Evolutionary conservation across 2,888 invertebrate species (phyloP).

Genomic region (Rhagonycha fulva): DNA sequence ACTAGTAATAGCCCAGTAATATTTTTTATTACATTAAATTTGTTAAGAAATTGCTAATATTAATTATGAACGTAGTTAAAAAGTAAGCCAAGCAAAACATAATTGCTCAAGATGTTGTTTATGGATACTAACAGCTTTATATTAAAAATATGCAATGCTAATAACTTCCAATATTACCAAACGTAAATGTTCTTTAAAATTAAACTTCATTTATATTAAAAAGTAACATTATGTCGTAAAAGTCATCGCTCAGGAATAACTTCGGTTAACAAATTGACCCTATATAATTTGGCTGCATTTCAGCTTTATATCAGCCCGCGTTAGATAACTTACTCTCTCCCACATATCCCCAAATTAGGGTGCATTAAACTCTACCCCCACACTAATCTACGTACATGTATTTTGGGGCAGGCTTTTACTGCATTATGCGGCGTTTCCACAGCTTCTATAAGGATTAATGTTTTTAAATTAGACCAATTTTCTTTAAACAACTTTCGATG

Average conservation of each 20-base stretch:
- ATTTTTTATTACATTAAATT: not conserved
- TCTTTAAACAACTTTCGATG: conserved; percentile 12
- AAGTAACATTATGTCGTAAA: not conserved
- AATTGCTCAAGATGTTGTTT: not conserved
- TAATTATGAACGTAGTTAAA: not conserved
- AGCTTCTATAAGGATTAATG: conserved; percentile 26
- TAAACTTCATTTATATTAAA: not conserved
- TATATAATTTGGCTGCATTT: conserved; percentile 20
- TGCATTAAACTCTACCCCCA: conserved; percentile 20
- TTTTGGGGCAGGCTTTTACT: conserved; percentile 24
- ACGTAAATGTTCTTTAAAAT: not conserved
- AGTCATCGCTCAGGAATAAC: not conserved
- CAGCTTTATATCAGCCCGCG: conserved; percentile 16
- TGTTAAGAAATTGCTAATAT: not conserved
- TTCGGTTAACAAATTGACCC: conserved; percentile 23
- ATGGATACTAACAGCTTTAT: not conserved
- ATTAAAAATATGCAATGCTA: not conserved
- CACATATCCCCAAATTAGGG: conserved; percentile 23
- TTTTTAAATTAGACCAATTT: conserved; percentile 22
- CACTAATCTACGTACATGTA: conserved; percentile 26
- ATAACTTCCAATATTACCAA: not conserved
- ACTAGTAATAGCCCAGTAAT: not conserved
- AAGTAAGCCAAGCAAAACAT: not conserved
- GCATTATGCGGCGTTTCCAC: conserved; percentile 27
- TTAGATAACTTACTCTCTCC: conserved; percentile 25